Conservation (phyloP, 1,140 invertebrate genomes). For the Grapholita molesta region DNA sequence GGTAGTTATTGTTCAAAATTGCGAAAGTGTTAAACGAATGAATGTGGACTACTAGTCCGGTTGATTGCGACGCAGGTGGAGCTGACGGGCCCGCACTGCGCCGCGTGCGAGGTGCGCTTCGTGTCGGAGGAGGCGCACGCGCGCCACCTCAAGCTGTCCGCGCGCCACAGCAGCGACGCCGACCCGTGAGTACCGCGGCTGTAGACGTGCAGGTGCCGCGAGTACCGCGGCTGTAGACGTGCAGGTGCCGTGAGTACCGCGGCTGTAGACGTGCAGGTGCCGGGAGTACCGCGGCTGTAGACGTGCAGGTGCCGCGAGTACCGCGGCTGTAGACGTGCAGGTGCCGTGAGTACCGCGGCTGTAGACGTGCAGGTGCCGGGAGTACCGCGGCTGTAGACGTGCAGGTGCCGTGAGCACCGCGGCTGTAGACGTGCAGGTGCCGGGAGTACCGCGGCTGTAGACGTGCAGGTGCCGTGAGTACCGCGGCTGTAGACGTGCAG, state of each 20-base stretch:
- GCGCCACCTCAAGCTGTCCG: constrained; percentile 55
- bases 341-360: no score
- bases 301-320: constrained; percentile 55
- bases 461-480: constrained; percentile 55
- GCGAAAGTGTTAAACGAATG: no score
- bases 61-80: constrained; percentile 41
- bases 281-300: no score
- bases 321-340: constrained; percentile 50
- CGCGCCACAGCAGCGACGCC: constrained; percentile 53
- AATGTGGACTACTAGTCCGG: no score
- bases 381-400: no score
- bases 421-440: constrained; percentile 48
- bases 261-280: constrained; percentile 52
- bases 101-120: constrained; percentile 54
- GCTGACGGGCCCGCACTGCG: constrained; percentile 57
- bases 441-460: no score
- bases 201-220: no score
- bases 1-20: no score
- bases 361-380: constrained; percentile 52
- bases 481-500: constrained; percentile 50
- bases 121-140: constrained; percentile 54
- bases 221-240: no score
- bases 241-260: no score
- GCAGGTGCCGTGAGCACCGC: constrained; percentile 55
- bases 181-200: constrained; percentile 68